Conservation (phyloP, 1,140 invertebrate species). For the Elymnias hypermnestra region DNA sequence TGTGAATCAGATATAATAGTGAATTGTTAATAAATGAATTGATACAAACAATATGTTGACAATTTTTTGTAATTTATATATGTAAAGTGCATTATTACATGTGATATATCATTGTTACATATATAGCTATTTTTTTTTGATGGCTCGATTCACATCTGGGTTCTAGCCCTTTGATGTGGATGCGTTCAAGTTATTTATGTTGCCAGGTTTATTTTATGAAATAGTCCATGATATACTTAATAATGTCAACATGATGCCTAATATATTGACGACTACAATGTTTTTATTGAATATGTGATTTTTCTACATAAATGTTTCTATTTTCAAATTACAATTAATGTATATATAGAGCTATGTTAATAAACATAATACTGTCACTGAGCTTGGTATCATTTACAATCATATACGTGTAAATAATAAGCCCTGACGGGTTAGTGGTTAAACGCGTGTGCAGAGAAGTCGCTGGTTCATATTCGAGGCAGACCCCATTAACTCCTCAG, state of each 20-base stretch:
- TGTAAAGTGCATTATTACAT: slow-evolving; percentile 66
- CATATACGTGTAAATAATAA: too few species aligned
- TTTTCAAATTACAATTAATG: slow-evolving; percentile 71
- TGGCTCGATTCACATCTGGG: slow-evolving; percentile 32
- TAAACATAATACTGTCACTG: slow-evolving; percentile 69
- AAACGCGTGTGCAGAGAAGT: too few species aligned
- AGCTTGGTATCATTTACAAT: too few species aligned
- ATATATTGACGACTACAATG: slow-evolving; percentile 51
- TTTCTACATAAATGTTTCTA: slow-evolving; percentile 69
- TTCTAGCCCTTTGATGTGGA: too few species aligned
- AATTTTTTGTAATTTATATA: slow-evolving; percentile 74
- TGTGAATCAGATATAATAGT: slow-evolving; percentile 65
- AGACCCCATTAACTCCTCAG: too few species aligned
- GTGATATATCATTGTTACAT: slow-evolving; percentile 52
- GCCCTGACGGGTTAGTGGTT: too few species aligned
- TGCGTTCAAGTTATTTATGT: too few species aligned
- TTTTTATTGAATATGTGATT: slow-evolving; percentile 68
- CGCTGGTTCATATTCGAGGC: too few species aligned
- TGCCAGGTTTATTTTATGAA: too few species aligned
- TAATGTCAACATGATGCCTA: slow-evolving; percentile 57
- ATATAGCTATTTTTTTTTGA: slow-evolving; percentile 44
- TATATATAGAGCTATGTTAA: slow-evolving; percentile 74
- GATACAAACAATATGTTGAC: slow-evolving; percentile 64
- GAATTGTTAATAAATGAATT: slow-evolving; percentile 62
- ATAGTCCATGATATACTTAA: slow-evolving; percentile 32